Evolutionary conservation across 2,113 vertebrate genomes (phyloP), one percentile per base, ranked within the genome.

Genomic region (Eurypyga helias): DNA sequence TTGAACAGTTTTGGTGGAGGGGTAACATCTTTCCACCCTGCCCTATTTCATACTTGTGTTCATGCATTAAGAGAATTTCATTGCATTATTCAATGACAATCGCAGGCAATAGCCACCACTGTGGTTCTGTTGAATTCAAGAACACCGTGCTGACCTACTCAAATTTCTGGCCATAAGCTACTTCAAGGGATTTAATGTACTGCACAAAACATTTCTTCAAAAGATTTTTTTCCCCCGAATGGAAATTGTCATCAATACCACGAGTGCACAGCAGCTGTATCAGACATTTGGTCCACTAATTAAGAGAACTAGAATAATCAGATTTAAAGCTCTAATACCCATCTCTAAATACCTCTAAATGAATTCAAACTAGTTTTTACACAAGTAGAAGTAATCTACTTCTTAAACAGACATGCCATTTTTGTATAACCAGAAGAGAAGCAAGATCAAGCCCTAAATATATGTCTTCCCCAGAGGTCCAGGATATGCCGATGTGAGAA

Each of bases 281-380:
- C 87, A 80, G 91, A 69, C 93, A 88, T 87, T 94, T 95, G 93
- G 89, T 83, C 80, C 75, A 90, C 52, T 92, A 95, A 95, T 90
- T 91, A 95, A 93, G 28, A 93, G 78, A 96, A 91, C 38, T n/a
- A 61, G 45, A 96, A 94, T 89, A 96, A 96, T 85, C 89, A 90
- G 89, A 88, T 94, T 94, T 94, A 84, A 81, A 86, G n/a, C 67
- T 70, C 78, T 80, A 94, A 97, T 78, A 70, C 67, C 57, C 85
- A 80, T 90, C 62, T 86, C 85, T 90, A 84, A 91, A 91, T 87
- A 79, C 36, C 72, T 49, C 91, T 75, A 81, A 96, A 92, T 79
- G 5, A 89, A 89, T 90, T 67, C 87, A 85, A 89, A 90, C 34
- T 61, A 52, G 62, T 88, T 93, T 91, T 64, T 58, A 86, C 60